Percentiles rank a stretch among this genome's conserved stretches.
phyloP scores from a whole-genome alignment of 2,888 invertebrate genomes.

The Phengaris arion region DNA sequence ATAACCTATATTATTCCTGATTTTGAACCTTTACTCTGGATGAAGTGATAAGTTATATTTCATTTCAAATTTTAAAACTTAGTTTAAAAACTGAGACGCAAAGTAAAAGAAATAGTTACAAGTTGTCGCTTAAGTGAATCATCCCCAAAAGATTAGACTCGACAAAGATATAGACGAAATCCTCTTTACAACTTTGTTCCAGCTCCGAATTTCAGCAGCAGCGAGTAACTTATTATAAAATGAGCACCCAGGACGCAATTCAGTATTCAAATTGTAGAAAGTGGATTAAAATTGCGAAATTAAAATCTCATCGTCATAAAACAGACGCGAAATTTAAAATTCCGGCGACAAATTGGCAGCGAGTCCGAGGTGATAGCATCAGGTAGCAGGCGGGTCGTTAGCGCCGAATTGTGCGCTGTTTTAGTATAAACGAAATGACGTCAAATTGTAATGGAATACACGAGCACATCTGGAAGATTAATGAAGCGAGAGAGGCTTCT shows the following conservation, averaged over 20 bases:
- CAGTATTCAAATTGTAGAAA: slow-evolving; percentile 23
- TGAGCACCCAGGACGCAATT: not conserved
- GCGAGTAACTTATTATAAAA: not conserved
- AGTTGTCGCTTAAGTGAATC: not conserved
- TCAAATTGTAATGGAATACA: slow-evolving; percentile 8
- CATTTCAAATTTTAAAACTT: no score
- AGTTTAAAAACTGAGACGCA: not conserved
- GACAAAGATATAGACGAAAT: not conserved
- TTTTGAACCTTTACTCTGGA: not conserved
- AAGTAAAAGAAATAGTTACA: not conserved
- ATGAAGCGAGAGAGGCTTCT: not conserved
- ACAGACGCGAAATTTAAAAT: slow-evolving; percentile 27
- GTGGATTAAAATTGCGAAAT: slow-evolving; percentile 21
- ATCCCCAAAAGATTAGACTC: not conserved
- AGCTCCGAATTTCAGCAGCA: not conserved
- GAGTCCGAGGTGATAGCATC: not conserved
- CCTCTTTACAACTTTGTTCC: slow-evolving; percentile 9
- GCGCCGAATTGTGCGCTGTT: not conserved
- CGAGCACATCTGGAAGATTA: slow-evolving; percentile 4
- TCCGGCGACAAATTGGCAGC: slow-evolving; percentile 25
- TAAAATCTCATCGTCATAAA: slow-evolving; percentile 26
- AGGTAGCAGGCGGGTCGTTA: slow-evolving; percentile 2
- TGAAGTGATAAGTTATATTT: no score
- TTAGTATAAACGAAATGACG: slow-evolving; percentile 3
- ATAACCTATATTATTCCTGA: not conserved